phyloP scores from a whole-genome alignment of 2,113 vertebrate genomes.

The Actenoides lindsayi region DNA sequence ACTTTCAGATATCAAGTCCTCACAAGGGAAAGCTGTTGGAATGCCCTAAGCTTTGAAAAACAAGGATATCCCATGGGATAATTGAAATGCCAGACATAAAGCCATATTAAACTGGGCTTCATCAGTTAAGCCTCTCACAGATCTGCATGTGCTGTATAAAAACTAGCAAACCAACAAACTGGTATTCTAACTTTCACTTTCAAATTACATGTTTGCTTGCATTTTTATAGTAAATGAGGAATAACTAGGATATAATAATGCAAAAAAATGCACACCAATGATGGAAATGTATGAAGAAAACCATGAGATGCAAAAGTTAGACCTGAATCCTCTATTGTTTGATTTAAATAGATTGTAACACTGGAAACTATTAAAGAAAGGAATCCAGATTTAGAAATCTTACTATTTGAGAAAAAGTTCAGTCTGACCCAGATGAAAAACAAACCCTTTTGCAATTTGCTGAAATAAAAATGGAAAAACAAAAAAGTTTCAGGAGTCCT shows the following conservation, averaged over 20 bases:
- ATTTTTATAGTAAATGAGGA: neutral
- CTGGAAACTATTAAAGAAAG: neutral
- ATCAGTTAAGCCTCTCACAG: slow-evolving; percentile 7
- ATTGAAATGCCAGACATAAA: slow-evolving; percentile 46
- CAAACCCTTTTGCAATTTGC: neutral
- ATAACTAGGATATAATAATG: neutral
- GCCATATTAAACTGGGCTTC: slow-evolving; percentile 39
- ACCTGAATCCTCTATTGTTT: neutral
- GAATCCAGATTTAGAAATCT: neutral
- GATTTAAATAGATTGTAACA: neutral
- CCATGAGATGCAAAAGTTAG: neutral
- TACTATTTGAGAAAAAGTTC: neutral
- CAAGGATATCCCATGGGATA: neutral
- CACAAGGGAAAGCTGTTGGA: neutral
- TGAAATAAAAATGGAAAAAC: neutral
- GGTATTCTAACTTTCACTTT: neutral
- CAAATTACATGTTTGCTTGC: neutral
- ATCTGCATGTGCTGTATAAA: neutral
- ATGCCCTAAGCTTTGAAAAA: slow-evolving; percentile 6
- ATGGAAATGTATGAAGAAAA: neutral
- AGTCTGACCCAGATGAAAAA: neutral
- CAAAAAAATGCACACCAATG: neutral
- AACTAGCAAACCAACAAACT: neutral
- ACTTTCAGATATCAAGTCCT: neutral
- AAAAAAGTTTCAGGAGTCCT: neutral